These are phyloP conservation scores for Thaleichthys pacificus DNA, from an alignment of 2,797 vertebrate species.

Conservation along the genomic window DNA sequence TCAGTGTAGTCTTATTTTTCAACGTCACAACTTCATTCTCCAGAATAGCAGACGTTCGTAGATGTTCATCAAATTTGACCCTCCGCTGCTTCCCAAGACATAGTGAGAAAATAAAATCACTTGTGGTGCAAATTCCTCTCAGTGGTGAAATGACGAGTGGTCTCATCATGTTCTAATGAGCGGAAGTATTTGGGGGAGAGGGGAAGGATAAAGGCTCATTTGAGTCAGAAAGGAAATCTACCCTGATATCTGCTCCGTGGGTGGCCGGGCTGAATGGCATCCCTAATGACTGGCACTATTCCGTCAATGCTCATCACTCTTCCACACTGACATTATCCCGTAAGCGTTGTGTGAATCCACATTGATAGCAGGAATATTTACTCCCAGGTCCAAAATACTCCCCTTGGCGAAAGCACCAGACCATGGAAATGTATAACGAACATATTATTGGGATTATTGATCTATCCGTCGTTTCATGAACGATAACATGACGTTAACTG, in stretches of 20 bases:
- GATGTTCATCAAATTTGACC: not conserved
- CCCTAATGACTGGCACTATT: slow-evolving; percentile 22
- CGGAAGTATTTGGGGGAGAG: slow-evolving; percentile 21
- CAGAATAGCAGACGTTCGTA: not conserved
- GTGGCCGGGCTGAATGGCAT: slow-evolving; percentile 21
- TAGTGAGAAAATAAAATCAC: not conserved
- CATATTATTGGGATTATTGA: slow-evolving; percentile 4
- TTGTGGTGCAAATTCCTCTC: not conserved
- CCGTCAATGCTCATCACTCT: slow-evolving; percentile 18
- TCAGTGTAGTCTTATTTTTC: not conserved
- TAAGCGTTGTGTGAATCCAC: slow-evolving; percentile 1
- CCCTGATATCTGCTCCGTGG: slow-evolving; percentile 23
- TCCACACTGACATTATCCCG: slow-evolving; percentile 2
- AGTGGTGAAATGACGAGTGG: not conserved
- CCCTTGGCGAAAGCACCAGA: not conserved
- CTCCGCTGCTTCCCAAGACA: not conserved
- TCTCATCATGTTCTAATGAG: not conserved
- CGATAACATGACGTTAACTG: not conserved
- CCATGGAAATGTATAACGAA: not conserved
- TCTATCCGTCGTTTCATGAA: slow-evolving; percentile 26
- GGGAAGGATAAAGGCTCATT: slow-evolving; percentile 31
- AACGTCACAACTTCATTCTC: not conserved
- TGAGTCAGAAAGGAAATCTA: slow-evolving; percentile 24
- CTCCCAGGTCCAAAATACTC: not conserved
- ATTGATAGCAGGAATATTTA: no score